Conservation (phyloP, 1,140 invertebrate species). For the Lithobius niger region DNA sequence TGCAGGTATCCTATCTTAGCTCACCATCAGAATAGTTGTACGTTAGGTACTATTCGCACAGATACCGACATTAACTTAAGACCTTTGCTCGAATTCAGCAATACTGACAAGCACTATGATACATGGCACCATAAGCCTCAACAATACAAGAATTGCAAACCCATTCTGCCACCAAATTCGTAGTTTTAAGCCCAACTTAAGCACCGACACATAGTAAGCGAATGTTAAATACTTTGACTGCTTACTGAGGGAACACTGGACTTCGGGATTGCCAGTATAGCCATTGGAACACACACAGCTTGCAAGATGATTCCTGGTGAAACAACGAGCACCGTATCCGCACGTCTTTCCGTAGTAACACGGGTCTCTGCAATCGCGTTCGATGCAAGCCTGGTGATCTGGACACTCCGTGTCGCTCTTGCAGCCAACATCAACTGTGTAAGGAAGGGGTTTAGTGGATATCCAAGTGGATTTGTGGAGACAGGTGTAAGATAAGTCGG, state of each 20-base stretch:
- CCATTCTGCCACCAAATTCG: not conserved
- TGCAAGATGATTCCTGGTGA: constrained; percentile 27
- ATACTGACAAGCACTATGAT: too few relatives aligned
- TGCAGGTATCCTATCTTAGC: too few relatives aligned
- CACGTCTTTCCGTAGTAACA: constrained; percentile 45
- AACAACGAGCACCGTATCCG: constrained; percentile 39
- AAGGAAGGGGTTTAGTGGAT: too few relatives aligned
- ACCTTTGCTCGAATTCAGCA: too few relatives aligned
- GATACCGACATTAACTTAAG: too few relatives aligned
- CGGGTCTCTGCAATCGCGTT: constrained; percentile 67
- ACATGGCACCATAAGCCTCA: too few relatives aligned
- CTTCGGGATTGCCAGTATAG: constrained; percentile 5
- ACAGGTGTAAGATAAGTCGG: too few relatives aligned
- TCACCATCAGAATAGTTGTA: too few relatives aligned
- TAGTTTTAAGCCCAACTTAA: too few relatives aligned
- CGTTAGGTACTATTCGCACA: too few relatives aligned
- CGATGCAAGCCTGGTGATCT: constrained; percentile 62
- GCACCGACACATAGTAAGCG: too few relatives aligned
- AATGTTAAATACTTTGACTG: not conserved
- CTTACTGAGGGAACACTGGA: constrained; percentile 1
- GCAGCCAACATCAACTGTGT: constrained; percentile 42
- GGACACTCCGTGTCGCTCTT: constrained; percentile 60
- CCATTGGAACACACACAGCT: not conserved
- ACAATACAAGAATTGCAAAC: not conserved
- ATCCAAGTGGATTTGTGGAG: too few relatives aligned